Percentiles rank a stretch among this genome's conserved stretches.
These are phyloP conservation scores for Patella pellucida DNA, from an alignment of 2,888 invertebrate genomes.

Conservation along the genomic window DNA sequence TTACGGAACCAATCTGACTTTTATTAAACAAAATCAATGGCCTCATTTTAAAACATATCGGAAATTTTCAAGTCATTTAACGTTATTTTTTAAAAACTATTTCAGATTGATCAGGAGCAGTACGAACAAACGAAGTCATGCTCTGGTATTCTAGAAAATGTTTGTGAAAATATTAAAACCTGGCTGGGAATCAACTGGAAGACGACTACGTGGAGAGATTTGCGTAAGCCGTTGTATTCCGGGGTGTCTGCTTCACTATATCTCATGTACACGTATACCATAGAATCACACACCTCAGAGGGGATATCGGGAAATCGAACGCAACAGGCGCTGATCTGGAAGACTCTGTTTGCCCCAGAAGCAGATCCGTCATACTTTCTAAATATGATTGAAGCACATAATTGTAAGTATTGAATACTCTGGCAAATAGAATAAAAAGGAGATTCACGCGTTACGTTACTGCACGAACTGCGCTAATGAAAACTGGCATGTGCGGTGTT, in stretches of 20 bases:
- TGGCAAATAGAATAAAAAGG: too few species aligned
- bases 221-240: conserved; percentile 34
- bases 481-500: too few species aligned
- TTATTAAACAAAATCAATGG: too few species aligned
- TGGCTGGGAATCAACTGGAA: conserved; percentile 28
- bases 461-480: too few species aligned
- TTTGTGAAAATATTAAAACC: conserved; percentile 20
- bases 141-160: not conserved
- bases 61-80: too few species aligned
- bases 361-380: too few species aligned
- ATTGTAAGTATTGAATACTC: too few species aligned
- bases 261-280: conserved; percentile 13
- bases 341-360: conserved; percentile 7
- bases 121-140: conserved; percentile 19
- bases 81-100: too few species aligned
- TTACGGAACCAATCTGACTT: too few species aligned
- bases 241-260: conserved; percentile 31
- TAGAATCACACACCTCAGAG: conserved; percentile 12
- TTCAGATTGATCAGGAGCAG: not conserved
- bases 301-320: not conserved
- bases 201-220: conserved; percentile 27
- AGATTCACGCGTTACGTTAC: too few species aligned
- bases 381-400: too few species aligned
- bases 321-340: conserved; percentile 26
- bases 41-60: too few species aligned